Evolutionary conservation across 2,797 vertebrate species (phyloP).

Genomic region (Sebastes vulpes): DNA sequence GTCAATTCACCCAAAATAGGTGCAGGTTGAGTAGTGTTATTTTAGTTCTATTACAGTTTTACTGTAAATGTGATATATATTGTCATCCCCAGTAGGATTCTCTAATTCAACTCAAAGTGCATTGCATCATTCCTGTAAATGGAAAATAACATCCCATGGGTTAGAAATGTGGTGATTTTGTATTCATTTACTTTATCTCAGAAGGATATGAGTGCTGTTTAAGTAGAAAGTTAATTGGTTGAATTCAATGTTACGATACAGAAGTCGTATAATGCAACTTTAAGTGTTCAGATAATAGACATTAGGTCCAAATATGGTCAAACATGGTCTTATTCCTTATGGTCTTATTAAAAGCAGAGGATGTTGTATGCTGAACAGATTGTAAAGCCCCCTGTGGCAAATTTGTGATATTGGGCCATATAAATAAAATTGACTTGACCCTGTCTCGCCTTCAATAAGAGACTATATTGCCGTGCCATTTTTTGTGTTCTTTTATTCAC

Average conservation of each 20-base stretch:
- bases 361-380: too few relatives aligned
- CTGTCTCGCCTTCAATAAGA: not conserved
- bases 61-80: not conserved
- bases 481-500: not conserved
- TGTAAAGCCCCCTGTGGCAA: accelerated
- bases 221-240: not conserved
- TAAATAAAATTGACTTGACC: too few relatives aligned
- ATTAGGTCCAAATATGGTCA: not conserved
- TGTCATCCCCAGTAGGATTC: not conserved
- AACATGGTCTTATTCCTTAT: not conserved
- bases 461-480: not conserved
- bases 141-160: not conserved
- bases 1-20: constrained; percentile 30
- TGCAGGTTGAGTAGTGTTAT: constrained; percentile 3
- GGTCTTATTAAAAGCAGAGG: not conserved
- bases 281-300: not conserved
- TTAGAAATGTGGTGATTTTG: not conserved
- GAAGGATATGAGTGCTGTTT: not conserved
- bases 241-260: not conserved
- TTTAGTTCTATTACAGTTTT: constrained; percentile 17
- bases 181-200: too few relatives aligned
- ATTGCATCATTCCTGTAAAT: not conserved
- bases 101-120: not conserved
- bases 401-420: too few relatives aligned
- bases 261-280: not conserved